Base-by-base conservation (phyloP, 2,888 invertebrate species). In the Junonia oenone region DNA sequence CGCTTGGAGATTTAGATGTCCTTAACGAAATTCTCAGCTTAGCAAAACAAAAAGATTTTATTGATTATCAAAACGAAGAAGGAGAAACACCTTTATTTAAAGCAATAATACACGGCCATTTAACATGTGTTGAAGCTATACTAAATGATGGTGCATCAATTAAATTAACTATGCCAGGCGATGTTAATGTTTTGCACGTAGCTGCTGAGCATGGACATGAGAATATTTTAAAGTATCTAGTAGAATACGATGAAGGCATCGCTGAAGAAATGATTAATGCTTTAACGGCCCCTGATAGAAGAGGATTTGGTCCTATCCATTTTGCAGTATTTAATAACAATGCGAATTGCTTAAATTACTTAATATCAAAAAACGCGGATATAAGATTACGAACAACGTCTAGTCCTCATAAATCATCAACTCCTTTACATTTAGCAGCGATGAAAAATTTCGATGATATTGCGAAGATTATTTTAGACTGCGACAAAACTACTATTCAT, bases 101-200 rank as follows among this genome's bases (percentile, higher is more conserved):
- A 75, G 90, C 91, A 0, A 78, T 91, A 0, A 71, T 68, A 13
- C 68, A 83, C 40, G 85, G 85, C 0, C 83, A 89, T 38, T 66
- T 78, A 2, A 80, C 83, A 14, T 91, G 91, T 63, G 83, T 91
- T 0, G 71, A 73, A 63, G 75, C 82, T 26, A 78, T 92, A 45
- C 67, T 92, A 4, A 72, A 78, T 2, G 86, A 86, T 72, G 91
- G 90, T 15, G 91, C 91, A 2, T 82, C 85, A 1, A 66, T 91
- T 1, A 82, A 82, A 64, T 73, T 83, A 13, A 80, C 73, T 46
- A 66, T 91, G 40, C 81, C 83, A 13, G 88, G 88, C 14, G 79
- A 90, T 19, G 75, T 87, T 0, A 93, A 91, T 37, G 89, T 93
- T 45, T 76, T 93, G n/a, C 93, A 93, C 62, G 75, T 91, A 55